Base-by-base conservation (phyloP, 2,888 invertebrate species). In the Agrochola circellaris region DNA sequence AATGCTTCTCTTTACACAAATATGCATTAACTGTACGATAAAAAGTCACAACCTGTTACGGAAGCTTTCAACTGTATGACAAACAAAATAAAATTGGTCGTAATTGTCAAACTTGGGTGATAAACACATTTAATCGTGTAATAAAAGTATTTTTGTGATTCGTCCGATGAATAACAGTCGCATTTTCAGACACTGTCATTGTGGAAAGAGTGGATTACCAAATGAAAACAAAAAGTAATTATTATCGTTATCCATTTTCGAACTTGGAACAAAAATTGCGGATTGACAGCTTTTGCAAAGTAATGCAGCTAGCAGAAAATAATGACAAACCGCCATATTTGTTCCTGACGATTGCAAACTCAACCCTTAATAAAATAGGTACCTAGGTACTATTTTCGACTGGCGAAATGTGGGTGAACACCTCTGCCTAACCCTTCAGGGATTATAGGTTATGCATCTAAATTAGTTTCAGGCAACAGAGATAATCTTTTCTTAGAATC, bases 71-170 rank as follows among this genome's bases (percentile, higher is more conserved):
- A 77, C 58, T 51, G 51, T 76, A 67, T 48, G 54, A 48, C 38
- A 79, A 67, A 81, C 81, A 62, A 60, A 62, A 77, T 81, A 67
- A 81, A 81, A 81, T 58, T 38, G 60, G 62, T 67, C 67, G 70
- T 77, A 54, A 82, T 71, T 77, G 61, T 77, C 71, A 58, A 82
- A 77, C 77, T 82, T 81, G 62, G 58, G 65, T 76, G 58, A 81
- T 81, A 81, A 76, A 81, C 56, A 76, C 54, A 51, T 81, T 80
- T 66, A 48, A 67, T 66, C 60, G 54, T 61, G 48, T 61, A 76
- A 67, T 80, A 76, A 80, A 80, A 80, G 66, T 70, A 62, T 70
- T 80, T 81, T 76, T 62, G 75, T 17, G 65, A 75, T 54, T 56
- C 45, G 69, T 66, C 54, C 23, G 48, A 81, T 38, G 67, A 75